Evolutionary conservation across 2,113 vertebrate species (phyloP).

Genomic region (Embiotoca jacksoni): DNA sequence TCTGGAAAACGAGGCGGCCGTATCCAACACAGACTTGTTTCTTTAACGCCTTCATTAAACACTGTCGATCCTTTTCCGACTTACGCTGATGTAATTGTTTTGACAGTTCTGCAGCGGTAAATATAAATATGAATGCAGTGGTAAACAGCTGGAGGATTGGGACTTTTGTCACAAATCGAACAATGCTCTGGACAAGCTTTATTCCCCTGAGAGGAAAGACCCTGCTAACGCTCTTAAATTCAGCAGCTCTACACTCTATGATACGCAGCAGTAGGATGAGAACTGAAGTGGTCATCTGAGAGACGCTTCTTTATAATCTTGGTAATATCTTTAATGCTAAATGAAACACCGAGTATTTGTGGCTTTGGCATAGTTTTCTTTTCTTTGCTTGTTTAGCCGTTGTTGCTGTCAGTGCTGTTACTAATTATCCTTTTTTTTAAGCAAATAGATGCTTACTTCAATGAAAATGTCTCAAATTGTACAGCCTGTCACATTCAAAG

Average conservation of each 20-base stretch:
- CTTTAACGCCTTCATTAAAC: constrained; percentile 44
- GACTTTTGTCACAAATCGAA: constrained; percentile 16
- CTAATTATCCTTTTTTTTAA: no score
- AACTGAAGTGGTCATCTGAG: background rate
- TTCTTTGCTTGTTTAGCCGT: no score
- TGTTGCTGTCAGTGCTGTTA: no score
- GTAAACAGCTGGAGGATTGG: constrained; percentile 35
- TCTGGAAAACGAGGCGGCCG: constrained; percentile 15
- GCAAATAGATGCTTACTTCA: no score
- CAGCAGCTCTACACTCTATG: no score
- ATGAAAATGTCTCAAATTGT: no score
- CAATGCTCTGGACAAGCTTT: constrained; percentile 27
- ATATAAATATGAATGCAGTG: constrained; percentile 40
- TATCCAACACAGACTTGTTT: constrained; percentile 33
- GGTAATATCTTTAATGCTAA: background rate
- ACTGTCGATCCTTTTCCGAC: constrained; percentile 39
- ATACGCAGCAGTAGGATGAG: background rate
- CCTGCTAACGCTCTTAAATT: constrained; percentile 8
- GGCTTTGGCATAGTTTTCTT: no score
- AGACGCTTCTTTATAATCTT: background rate
- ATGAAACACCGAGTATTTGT: background rate
- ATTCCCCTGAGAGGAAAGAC: background rate
- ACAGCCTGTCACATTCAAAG: no score
- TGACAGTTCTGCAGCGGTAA: constrained; percentile 24
- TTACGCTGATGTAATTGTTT: constrained; percentile 26